A percentile compares a stretch with the other conserved stretches of the same genome.
These are phyloP conservation scores for Agrochola circellaris DNA, from an alignment of 2,888 invertebrate genomes.

Conservation along the genomic window DNA sequence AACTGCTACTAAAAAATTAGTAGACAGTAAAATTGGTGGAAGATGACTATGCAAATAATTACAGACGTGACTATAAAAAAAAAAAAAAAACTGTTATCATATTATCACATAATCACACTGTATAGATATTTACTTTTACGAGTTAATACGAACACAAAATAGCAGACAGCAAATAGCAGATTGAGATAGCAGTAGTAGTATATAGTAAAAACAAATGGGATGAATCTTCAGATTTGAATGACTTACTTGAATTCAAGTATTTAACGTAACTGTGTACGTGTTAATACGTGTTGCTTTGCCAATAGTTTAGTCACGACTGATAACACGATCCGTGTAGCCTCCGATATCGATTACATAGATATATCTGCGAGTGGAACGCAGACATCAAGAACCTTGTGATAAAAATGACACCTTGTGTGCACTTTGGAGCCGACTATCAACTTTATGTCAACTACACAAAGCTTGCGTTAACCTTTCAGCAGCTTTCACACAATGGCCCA, in stretches of 20 bases:
- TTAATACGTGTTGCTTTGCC: conserved; percentile 47
- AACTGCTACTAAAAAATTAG: not conserved
- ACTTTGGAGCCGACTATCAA: conserved; percentile 26
- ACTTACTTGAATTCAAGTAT: conserved; percentile 46
- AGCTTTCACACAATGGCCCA: not conserved
- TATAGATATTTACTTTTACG: not conserved
- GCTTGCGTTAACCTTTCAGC: conserved; percentile 12
- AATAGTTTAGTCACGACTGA: conserved; percentile 60
- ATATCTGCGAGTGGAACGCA: conserved; percentile 45
- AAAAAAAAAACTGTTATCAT: conserved; percentile 1
- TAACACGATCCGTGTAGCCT: conserved; percentile 35
- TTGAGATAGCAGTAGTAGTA: not conserved
- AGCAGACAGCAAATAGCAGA: too few relatives aligned
- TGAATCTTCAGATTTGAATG: conserved; percentile 1
- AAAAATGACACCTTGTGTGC: conserved; percentile 49
- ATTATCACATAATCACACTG: not conserved
- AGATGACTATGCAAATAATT: conserved; percentile 15
- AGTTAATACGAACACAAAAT: not conserved
- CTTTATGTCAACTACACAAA: conserved; percentile 22
- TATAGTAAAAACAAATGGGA: conserved; percentile 1
- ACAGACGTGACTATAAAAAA: not conserved
- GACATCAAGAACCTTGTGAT: conserved; percentile 44
- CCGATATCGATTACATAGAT: conserved; percentile 35
- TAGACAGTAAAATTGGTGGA: not conserved
- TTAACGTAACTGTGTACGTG: not conserved